Evolutionary conservation across 1,140 invertebrate species (phyloP).

Genomic region (Polypedilum pembai): DNA sequence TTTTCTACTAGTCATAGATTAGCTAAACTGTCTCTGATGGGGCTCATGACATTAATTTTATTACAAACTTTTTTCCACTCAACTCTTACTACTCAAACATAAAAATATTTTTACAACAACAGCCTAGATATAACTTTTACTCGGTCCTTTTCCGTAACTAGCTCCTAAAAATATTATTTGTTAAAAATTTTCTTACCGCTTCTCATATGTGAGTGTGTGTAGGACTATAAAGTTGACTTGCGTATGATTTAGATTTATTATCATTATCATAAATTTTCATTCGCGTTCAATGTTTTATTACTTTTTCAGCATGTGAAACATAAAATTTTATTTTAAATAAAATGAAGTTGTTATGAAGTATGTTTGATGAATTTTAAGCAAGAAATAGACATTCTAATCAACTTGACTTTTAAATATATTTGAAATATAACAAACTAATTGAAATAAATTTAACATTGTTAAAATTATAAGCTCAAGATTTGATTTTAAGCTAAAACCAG

Average conservation of each 20-base stretch:
- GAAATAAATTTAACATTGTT: too few relatives aligned
- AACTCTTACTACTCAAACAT: not conserved
- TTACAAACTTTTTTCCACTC: conserved; percentile 2
- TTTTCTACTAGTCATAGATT: conserved; percentile 2
- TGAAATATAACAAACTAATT: too few relatives aligned
- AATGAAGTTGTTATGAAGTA: too few relatives aligned
- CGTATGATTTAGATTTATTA: conserved; percentile 14
- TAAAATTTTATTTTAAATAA: too few relatives aligned
- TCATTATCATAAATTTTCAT: conserved; percentile 19
- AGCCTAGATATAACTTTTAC: not conserved
- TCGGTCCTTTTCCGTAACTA: not conserved
- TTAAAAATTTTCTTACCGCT: not conserved
- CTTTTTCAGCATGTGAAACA: too few relatives aligned
- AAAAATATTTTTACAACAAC: not conserved
- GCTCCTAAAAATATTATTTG: conserved; percentile 1
- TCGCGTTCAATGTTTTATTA: not conserved
- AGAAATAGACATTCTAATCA: too few relatives aligned
- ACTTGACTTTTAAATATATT: too few relatives aligned
- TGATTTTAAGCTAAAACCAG: too few relatives aligned
- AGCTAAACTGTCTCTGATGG: conserved; percentile 20
- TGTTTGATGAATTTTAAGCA: too few relatives aligned
- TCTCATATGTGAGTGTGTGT: not conserved
- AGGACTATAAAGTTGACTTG: not conserved
- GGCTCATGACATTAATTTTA: conserved; percentile 27
- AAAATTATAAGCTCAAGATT: too few relatives aligned